A percentile compares a stretch with the other conserved stretches of the same genome.
Conservation (phyloP, 2,113 vertebrate species). For the Acinonyx jubatus region DNA sequence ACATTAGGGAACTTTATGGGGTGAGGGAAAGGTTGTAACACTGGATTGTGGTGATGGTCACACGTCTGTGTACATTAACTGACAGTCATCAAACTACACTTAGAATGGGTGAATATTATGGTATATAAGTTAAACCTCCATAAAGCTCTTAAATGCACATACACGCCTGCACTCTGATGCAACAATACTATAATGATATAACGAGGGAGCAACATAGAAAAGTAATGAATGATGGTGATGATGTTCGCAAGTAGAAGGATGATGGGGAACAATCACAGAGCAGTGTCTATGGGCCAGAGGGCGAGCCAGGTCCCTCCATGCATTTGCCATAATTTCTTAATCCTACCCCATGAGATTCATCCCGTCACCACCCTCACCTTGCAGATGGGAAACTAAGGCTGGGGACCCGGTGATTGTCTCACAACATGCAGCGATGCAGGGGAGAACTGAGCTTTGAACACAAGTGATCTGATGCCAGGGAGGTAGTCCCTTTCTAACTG, state of each 20-base stretch:
- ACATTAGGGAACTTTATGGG: background rate
- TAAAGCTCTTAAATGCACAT: background rate
- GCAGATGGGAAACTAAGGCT: background rate
- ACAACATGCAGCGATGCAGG: rapidly evolving
- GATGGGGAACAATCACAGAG: rapidly evolving
- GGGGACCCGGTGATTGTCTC: background rate
- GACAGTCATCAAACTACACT: background rate
- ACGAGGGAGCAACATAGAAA: background rate
- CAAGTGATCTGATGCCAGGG: too few species aligned
- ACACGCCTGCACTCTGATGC: background rate
- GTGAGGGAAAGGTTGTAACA: background rate
- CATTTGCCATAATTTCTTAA: background rate
- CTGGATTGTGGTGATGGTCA: background rate
- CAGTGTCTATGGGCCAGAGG: background rate
- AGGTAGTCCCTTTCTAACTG: background rate
- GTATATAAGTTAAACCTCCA: background rate
- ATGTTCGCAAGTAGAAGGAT: rapidly evolving
- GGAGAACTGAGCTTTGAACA: background rate
- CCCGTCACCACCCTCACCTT: too few species aligned
- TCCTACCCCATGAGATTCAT: rapidly evolving
- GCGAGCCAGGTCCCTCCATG: rapidly evolving
- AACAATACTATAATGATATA: too few species aligned
- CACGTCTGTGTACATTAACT: background rate
- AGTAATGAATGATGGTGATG: too few species aligned
- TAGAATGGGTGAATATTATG: background rate